phyloP scores from a whole-genome alignment of 1,140 invertebrate species.

The roundworm (Caenorhabditis elegans) region WBcel235 BX284604.4:7734501-7735000 shows the following conservation, averaged over 20 bases:
- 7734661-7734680: background rate
- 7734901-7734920: background rate
- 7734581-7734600: no score
- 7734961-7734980: no score
- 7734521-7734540: background rate
- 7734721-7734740: no score
- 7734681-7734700: background rate
- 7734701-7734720: background rate
- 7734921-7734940: no score
- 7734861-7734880: background rate
- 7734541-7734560: background rate
- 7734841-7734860: background rate
- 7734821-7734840: background rate
- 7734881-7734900: no score
- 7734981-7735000: no score
- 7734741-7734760: background rate
- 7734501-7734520: background rate
- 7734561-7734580: background rate
- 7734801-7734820: background rate
- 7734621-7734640: background rate
- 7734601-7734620: background rate
- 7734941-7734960: no score
- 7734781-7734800: background rate
- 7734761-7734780: background rate
- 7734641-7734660: slow-evolving; percentile 1